Conservation (phyloP, 1,140 invertebrate species). For the Hyles euphorbiae region DNA sequence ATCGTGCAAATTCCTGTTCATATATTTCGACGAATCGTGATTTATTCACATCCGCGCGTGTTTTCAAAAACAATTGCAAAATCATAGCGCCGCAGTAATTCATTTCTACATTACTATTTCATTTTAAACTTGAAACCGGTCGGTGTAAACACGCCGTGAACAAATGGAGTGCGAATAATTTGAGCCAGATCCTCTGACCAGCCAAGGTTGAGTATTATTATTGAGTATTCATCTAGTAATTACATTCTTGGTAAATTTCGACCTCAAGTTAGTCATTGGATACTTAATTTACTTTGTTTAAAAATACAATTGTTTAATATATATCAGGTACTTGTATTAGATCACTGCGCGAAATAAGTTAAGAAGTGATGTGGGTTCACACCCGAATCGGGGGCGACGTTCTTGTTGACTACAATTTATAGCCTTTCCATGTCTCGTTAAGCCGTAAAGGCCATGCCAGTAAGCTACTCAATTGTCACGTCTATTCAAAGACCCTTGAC, state of each 20-base stretch:
- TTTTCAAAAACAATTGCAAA: constrained; percentile 3
- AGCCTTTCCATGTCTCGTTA: too few species aligned
- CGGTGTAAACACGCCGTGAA: constrained; percentile 48
- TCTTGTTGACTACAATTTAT: too few species aligned
- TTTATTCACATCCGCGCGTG: not conserved
- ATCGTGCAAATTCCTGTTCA: constrained; percentile 4
- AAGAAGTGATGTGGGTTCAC: too few species aligned
- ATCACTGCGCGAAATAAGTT: too few species aligned
- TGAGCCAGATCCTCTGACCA: constrained; percentile 43
- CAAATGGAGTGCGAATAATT: constrained; percentile 35
- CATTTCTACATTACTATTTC: constrained; percentile 27
- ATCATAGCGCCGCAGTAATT: constrained; percentile 1
- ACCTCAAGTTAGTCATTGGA: not conserved
- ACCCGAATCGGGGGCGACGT: too few species aligned
- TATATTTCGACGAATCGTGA: not conserved
- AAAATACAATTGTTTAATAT: too few species aligned
- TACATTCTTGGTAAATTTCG: not conserved
- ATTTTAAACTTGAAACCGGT: constrained; percentile 28
- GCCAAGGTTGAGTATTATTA: constrained; percentile 42
- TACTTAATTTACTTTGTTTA: not conserved
- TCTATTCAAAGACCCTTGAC: too few species aligned
- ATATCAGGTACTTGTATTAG: too few species aligned
- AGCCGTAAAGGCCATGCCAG: too few species aligned
- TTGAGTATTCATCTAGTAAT: not conserved
- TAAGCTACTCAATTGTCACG: too few species aligned